phyloP scores from a whole-genome alignment of 2,797 vertebrate genomes.

The Morus bassanus region DNA sequence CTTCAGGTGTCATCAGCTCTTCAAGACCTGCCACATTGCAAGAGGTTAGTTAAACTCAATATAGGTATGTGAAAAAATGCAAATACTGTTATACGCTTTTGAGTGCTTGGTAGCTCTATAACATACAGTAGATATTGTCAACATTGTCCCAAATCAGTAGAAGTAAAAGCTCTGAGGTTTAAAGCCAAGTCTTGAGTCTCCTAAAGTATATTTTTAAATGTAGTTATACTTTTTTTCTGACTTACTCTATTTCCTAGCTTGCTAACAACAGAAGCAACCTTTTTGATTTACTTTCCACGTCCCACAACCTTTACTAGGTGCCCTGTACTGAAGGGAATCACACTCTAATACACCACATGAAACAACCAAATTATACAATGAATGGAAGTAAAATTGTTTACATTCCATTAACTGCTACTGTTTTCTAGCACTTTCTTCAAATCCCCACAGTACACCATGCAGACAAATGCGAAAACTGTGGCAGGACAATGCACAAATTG shows the following conservation, averaged over 20 bases:
- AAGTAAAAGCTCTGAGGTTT: not conserved
- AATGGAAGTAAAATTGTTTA: not conserved
- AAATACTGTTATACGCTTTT: not conserved
- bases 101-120: not conserved
- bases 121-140: not conserved
- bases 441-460: not conserved
- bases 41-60: not conserved
- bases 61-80: not conserved
- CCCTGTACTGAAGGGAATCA: not conserved
- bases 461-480: not conserved
- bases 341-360: not conserved
- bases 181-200: not conserved
- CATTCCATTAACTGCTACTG: not conserved
- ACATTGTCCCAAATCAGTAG: not conserved
- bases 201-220: not conserved
- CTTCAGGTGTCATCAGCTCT: constrained; percentile 86
- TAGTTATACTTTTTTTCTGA: not conserved
- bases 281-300: not conserved
- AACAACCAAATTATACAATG: not conserved
- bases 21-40: constrained; percentile 82
- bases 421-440: not conserved
- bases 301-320: not conserved
- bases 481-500: not conserved
- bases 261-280: not conserved
- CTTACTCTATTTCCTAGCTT: not conserved